Base-by-base conservation (phyloP, 2,113 vertebrate genomes). In the Climacteris rufus region DNA sequence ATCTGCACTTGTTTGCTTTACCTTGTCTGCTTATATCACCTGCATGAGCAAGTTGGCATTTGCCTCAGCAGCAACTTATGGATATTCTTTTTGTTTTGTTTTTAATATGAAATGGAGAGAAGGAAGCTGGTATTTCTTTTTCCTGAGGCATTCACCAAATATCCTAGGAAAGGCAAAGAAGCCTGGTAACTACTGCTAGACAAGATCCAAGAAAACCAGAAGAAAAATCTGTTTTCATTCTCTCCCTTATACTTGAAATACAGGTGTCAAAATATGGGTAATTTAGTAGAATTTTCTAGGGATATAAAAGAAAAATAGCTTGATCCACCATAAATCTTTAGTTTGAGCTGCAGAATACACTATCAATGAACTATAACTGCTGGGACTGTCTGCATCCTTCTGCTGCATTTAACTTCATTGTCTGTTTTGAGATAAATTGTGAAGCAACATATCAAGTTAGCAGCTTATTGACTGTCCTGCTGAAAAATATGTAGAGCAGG, bases 321-420 rank as follows among this genome's bases (percentile, higher is more conserved):
- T 59, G 31, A 83, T 90, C 42, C 52, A 56, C 47, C 30, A 63
- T 37, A 91, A 90, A 52, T 86, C 56, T 93, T 93, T 40, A 37
- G 28, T 61, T 42, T 78, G 64, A 72, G 25, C 44, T 90, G 52
- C 44, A 81, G 79, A 90, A 78, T 49, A 79, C 18, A 17, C n/a
- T 31, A 7, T 33, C 65, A 63, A 15, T 61, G 88, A 89, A 68
- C 59, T 8, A 7, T 80, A 91, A 66, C 47, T 88, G 6, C 70
- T 81, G 47, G 39, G 64, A 49, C 28, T 75, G 22, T 70, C 56
- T 92, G 22, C 30, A 52, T 64, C 71, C 60, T 88, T 77, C 76
- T 93, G 52, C 75, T 94, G 92, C 39, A 49, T 94, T 96, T 90
- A 88, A 78, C 59, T 86, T 75, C 69, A 75, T 74, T 89, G 40